A percentile compares a stretch with the other conserved stretches of the same genome.
Evolutionary conservation across 1,140 invertebrate species (phyloP).

Genomic region (Drosophila lacteicornis): DNA sequence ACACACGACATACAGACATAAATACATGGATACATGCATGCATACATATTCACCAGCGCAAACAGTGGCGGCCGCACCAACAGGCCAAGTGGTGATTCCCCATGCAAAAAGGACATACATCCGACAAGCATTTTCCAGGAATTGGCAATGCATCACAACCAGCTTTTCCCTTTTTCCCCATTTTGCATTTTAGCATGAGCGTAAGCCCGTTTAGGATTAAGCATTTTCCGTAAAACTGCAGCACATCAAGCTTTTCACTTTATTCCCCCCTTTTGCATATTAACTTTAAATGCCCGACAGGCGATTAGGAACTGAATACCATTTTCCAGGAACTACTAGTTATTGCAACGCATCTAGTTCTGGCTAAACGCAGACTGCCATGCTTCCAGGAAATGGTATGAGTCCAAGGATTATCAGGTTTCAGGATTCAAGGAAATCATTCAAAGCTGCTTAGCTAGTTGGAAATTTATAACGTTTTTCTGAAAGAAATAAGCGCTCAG

Average conservation of each 20-base stretch:
- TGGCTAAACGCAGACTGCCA: too few species aligned
- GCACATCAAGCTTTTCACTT: background rate
- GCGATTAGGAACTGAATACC: background rate
- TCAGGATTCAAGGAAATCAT: background rate
- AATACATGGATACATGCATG: slow-evolving; percentile 4
- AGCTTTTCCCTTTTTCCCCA: too few species aligned
- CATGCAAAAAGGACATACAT: too few species aligned
- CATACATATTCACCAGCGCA: background rate
- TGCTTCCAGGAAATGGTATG: background rate
- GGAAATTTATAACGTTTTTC: too few species aligned
- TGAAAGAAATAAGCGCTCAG: too few species aligned
- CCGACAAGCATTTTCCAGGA: background rate
- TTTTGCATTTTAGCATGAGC: too few species aligned
- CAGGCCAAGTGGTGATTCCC: too few species aligned
- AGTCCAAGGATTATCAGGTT: background rate
- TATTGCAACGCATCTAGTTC: background rate
- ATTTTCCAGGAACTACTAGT: background rate
- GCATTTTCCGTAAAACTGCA: background rate
- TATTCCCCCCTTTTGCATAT: too few species aligned
- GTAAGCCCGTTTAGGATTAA: background rate
- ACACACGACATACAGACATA: slow-evolving; percentile 2
- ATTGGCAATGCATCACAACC: background rate
- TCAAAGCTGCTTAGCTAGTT: too few species aligned
- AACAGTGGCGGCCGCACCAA: slow-evolving; percentile 2
- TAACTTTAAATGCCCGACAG: too few species aligned